These are phyloP conservation scores for Charanyca ferruginea DNA, from an alignment of 2,888 invertebrate species.

Conservation along the genomic window DNA sequence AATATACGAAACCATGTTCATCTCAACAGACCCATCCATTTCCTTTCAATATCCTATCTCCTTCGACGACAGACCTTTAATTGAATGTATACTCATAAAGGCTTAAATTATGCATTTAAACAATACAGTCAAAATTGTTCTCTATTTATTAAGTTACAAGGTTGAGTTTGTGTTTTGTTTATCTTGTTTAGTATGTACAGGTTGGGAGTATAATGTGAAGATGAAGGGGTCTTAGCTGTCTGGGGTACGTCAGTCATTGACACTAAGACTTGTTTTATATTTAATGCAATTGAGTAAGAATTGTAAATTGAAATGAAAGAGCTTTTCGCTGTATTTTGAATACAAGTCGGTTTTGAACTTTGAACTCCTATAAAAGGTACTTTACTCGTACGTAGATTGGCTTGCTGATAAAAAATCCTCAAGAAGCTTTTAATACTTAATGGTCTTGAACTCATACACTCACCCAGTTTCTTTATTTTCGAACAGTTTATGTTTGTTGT, in stretches of 20 bases:
- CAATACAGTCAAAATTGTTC: slow-evolving; percentile 61
- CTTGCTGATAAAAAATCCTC: slow-evolving; percentile 9
- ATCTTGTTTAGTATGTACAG: slow-evolving; percentile 37
- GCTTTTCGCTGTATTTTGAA: slow-evolving; percentile 46
- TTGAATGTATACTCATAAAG: slow-evolving; percentile 79
- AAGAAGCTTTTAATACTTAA: slow-evolving; percentile 25
- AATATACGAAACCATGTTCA: slow-evolving; percentile 56
- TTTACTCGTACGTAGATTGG: slow-evolving; percentile 11
- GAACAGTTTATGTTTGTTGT: neutral
- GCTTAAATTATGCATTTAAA: slow-evolving; percentile 73
- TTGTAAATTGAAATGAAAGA: slow-evolving; percentile 44
- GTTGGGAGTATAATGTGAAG: slow-evolving; percentile 68
- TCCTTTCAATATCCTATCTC: slow-evolving; percentile 64
- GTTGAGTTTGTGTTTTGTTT: slow-evolving; percentile 35
- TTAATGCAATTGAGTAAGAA: slow-evolving; percentile 38
- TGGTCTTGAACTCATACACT: slow-evolving; percentile 20
- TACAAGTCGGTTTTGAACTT: slow-evolving; percentile 34
- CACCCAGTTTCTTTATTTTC: neutral
- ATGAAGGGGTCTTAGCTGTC: slow-evolving; percentile 74
- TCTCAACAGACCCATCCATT: slow-evolving; percentile 62
- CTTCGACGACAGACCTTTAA: slow-evolving; percentile 75
- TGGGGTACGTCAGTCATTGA: slow-evolving; percentile 70
- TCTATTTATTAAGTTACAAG: slow-evolving; percentile 57
- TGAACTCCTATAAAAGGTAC: slow-evolving; percentile 17
- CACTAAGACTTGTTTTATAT: slow-evolving; percentile 62